Base-by-base conservation (phyloP, 2,888 invertebrate species). In the Euphydryas editha region DNA sequence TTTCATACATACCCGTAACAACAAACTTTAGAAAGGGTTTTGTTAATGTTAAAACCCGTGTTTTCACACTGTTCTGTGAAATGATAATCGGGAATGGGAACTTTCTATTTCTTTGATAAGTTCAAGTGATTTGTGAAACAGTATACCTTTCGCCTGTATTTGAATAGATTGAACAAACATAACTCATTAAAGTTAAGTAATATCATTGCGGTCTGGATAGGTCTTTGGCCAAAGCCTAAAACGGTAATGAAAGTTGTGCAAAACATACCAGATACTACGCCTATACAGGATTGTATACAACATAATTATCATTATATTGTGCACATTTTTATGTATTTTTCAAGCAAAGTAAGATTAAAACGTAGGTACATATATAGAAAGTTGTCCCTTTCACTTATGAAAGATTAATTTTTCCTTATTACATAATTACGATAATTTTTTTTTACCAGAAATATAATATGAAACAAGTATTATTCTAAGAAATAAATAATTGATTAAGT, bases 221-320 rank as follows among this genome's bases (percentile, higher is more conserved):
- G 81, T 78, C 80, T 81, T 78, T 81, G 81, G 76, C 79, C 82
- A 81, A 72, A 73, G 72, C 89, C 86, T 82, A 83, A 87, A 85
- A 88, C 81, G 87, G 89, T 71, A 78, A 89, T 80, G 91, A 91
- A 91, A 91, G 90, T 86, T 78, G 80, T 71, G 69, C 75, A 74
- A 76, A 77, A 77, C 78, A 75, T 70, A 78, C 77, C 71, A 65
- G 67, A 70, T 75, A 71, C 78, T 73, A 78, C 80, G 79, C 76
- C 77, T 54, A 44, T 63, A 51, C 66, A 69, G 69, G 69, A 66
- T 51, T 66, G 46, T 30, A 30, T 2, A 30, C 30, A 30, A 30
- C 4, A 8, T 30, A 30, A 30, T 30, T 30, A 30, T 3, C 4
- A 30, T 2, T 30, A 7, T 8, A 30, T 2, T 30, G 5, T 30